A percentile compares a stretch with the other conserved stretches of the same genome.
phyloP scores from a whole-genome alignment of 2,113 vertebrate genomes.

The Ceyx cyanopectus region DNA sequence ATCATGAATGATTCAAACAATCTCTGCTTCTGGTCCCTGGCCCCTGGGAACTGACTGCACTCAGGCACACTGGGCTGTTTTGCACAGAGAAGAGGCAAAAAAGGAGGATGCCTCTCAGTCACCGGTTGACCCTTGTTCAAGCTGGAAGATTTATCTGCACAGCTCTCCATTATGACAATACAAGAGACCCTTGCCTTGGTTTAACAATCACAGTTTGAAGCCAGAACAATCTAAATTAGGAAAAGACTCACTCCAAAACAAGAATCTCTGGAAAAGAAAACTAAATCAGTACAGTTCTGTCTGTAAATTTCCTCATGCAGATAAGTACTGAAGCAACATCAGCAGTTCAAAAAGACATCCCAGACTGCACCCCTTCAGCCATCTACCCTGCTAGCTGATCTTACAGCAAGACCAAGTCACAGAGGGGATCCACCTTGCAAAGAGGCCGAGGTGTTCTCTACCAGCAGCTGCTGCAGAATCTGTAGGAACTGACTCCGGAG shows the following conservation, averaged over 20 bases:
- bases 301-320: background rate
- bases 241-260: background rate
- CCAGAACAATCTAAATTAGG: background rate
- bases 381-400: background rate
- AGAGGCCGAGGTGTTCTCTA: constrained; percentile 69
- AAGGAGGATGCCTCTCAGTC: background rate
- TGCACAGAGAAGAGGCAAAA: background rate
- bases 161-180: background rate
- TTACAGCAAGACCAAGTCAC: background rate
- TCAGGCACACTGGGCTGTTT: background rate
- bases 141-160: background rate
- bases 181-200: background rate
- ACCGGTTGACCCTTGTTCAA: background rate
- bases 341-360: background rate
- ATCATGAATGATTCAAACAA: background rate
- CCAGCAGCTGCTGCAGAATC: constrained; percentile 82
- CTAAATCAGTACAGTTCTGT: background rate
- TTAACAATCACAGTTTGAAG: constrained; percentile 17
- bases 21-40: background rate
- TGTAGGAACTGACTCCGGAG: constrained; percentile 85
- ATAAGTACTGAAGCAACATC: background rate
- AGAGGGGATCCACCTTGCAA: constrained; percentile 67
- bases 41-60: background rate
- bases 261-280: background rate
- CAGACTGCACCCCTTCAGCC: background rate